These are phyloP conservation scores for Urophycis tenuis DNA, from an alignment of 2,797 vertebrate genomes.

Conservation along the genomic window DNA sequence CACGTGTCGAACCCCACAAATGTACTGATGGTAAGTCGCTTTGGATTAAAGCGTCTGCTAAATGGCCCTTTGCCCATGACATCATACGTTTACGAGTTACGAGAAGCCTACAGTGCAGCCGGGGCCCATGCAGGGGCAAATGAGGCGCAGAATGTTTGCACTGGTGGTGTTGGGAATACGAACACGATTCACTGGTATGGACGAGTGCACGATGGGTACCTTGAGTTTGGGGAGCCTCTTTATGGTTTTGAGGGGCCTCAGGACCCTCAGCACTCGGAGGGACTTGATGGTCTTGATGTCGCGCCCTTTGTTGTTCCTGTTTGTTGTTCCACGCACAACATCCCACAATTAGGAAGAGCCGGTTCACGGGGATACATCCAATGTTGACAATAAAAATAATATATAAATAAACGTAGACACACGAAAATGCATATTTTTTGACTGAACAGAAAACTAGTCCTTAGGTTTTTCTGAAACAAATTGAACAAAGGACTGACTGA, in stretches of 20 bases:
- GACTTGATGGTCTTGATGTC: slow-evolving; percentile 99
- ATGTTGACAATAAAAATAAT: not conserved
- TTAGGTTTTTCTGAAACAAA: not conserved
- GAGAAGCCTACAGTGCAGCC: too few relatives aligned
- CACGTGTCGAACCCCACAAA: too few relatives aligned
- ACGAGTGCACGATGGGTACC: slow-evolving; percentile 61
- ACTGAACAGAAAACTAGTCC: slow-evolving; percentile 11
- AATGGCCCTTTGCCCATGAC: too few relatives aligned
- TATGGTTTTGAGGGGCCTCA: slow-evolving; percentile 96
- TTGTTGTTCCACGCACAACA: slow-evolving; percentile 27
- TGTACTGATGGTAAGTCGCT: too few relatives aligned
- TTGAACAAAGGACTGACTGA: not conserved
- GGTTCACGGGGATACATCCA: slow-evolving; percentile 5
- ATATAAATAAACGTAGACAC: slow-evolving; percentile 27
- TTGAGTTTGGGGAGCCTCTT: slow-evolving; percentile 98
- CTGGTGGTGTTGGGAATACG: not conserved
- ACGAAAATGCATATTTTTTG: slow-evolving; percentile 14
- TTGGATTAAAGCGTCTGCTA: too few relatives aligned
- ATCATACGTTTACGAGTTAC: not conserved
- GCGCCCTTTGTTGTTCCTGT: slow-evolving; percentile 92
- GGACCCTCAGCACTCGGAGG: slow-evolving; percentile 85
- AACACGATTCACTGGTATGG: not conserved
- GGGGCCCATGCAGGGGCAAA: not conserved
- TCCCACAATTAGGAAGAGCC: slow-evolving; percentile 16
- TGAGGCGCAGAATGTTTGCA: not conserved